Percentiles rank a stretch among this genome's conserved stretches.
Conservation (phyloP, 2,888 invertebrate species). For the Polyommatus icarus region DNA sequence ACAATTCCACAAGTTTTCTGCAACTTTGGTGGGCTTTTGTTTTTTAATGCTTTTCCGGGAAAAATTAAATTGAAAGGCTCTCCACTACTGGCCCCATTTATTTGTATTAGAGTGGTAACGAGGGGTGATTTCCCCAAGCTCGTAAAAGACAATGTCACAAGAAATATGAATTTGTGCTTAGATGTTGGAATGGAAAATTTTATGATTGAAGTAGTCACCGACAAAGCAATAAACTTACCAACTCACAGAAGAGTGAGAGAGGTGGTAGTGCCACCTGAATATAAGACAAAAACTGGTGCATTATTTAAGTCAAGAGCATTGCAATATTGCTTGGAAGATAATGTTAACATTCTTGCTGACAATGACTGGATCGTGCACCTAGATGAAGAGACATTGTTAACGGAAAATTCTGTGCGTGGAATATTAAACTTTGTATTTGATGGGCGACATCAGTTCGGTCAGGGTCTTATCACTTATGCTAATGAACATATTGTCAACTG, state of each 20-base stretch:
- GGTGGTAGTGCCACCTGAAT: conserved; percentile 92
- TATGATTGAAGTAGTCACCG: conserved; percentile 97
- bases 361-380: conserved; percentile 98
- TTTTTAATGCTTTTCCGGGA: conserved; percentile 97
- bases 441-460: conserved; percentile 97
- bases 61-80: conserved; percentile 93
- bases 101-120: conserved; percentile 96
- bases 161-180: conserved; percentile 92
- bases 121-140: conserved; percentile 96
- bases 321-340: conserved; percentile 96
- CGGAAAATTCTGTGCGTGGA: conserved; percentile 93
- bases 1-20: conserved; percentile 94
- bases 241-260: conserved; percentile 90
- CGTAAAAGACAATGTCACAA: conserved; percentile 91
- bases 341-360: conserved; percentile 90
- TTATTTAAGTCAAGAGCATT: conserved; percentile 96
- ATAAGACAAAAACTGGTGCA: conserved; percentile 94
- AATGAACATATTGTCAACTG: conserved; percentile 98
- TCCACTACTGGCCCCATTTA: conserved; percentile 94
- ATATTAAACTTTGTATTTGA: conserved; percentile 96
- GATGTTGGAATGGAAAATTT: conserved; percentile 97
- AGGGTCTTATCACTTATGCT: conserved; percentile 97
- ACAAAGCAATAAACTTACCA: conserved; percentile 89
- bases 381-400: conserved; percentile 97
- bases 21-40: conserved; percentile 91